A percentile compares a stretch with the other conserved stretches of the same genome.
Conservation (phyloP, 2,797 vertebrate species). For the Ptychadena robeensis region DNA sequence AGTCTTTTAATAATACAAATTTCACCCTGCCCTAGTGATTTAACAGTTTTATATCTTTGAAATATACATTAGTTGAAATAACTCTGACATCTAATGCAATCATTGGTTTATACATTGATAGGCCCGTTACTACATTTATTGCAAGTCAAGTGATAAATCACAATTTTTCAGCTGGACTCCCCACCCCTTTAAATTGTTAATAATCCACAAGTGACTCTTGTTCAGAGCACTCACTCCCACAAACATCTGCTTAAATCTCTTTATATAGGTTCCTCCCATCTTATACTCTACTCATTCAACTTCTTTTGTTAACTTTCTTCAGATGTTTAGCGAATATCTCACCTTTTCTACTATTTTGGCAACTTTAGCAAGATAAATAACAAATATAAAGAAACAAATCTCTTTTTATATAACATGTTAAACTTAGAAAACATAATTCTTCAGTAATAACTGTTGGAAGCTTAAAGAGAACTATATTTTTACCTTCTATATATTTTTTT, state of each 20-base stretch:
- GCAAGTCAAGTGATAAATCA: slow-evolving; percentile 25
- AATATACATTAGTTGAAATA: neutral
- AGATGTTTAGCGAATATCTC: slow-evolving; percentile 23
- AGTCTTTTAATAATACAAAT: too few species aligned
- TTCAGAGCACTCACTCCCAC: slow-evolving; percentile 50
- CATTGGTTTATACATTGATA: slow-evolving; percentile 5
- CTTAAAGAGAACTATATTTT: too few species aligned
- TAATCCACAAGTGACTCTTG: slow-evolving; percentile 56
- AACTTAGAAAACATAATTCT: too few species aligned
- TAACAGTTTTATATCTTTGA: neutral
- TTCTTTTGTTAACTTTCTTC: slow-evolving; percentile 36
- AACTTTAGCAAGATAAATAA: neutral
- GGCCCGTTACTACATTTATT: slow-evolving; percentile 11
- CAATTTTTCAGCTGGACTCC: slow-evolving; percentile 18
- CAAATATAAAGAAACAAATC: too few species aligned
- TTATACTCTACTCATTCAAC: slow-evolving; percentile 14
- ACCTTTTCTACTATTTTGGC: neutral
- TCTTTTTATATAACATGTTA: too few species aligned
- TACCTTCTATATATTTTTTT: too few species aligned
- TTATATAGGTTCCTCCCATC: slow-evolving; percentile 50
- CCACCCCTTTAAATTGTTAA: slow-evolving; percentile 37
- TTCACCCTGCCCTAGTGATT: neutral
- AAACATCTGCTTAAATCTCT: slow-evolving; percentile 56
- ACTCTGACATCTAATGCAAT: neutral
- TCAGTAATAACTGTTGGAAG: too few species aligned